Conservation (phyloP, 2,113 vertebrate genomes). For the Lipotes vexillifer region DNA sequence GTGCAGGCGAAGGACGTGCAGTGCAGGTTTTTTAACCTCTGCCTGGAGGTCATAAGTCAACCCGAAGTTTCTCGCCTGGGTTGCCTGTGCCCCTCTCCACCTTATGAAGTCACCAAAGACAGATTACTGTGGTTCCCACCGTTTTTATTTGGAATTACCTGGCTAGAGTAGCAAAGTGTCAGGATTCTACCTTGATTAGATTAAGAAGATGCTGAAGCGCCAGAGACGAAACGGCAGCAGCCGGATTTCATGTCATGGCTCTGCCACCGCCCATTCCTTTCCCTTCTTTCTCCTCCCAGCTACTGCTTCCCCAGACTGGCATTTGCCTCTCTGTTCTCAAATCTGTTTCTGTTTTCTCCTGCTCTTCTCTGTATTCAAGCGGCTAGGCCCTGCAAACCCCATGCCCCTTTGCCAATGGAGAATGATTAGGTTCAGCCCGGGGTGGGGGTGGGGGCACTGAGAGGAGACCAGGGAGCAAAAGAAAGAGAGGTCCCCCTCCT, state of each 20-base stretch:
- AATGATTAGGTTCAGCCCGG: rapidly evolving
- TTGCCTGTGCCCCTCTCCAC: neutral
- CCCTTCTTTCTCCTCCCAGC: neutral
- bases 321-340: neutral
- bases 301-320: neutral
- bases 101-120: neutral
- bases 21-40: no score
- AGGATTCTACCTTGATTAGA: rapidly evolving
- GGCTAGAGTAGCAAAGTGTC: rapidly evolving
- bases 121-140: rapidly evolving
- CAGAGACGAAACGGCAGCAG: neutral
- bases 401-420: neutral
- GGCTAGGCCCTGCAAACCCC: neutral
- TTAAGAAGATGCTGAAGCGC: rapidly evolving
- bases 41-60: neutral
- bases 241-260: rapidly evolving
- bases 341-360: neutral
- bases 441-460: neutral
- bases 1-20: rapidly evolving
- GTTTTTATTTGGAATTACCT: neutral
- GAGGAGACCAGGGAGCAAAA: neutral
- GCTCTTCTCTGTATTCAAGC: neutral
- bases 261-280: no score
- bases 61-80: rapidly evolving
- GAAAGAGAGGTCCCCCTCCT: no score